phyloP scores from a whole-genome alignment of 2,888 invertebrate genomes.

The Bembecia ichneumoniformis region DNA sequence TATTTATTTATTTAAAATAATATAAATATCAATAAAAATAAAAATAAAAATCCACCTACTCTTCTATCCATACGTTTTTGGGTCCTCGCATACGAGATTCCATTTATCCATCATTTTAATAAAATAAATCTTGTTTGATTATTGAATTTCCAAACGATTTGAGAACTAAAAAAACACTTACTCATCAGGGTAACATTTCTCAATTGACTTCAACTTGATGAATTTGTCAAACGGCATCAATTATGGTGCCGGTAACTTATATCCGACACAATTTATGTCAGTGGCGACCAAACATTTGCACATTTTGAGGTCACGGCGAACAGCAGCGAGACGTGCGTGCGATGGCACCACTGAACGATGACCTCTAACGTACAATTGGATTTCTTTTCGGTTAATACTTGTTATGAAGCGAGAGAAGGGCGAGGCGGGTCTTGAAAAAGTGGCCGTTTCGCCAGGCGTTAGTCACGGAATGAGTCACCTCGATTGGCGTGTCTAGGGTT shows the following conservation, averaged over 20 bases:
- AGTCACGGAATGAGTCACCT: constrained; percentile 21
- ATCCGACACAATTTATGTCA: not conserved
- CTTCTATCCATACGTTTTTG: no score
- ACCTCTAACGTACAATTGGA: constrained; percentile 21
- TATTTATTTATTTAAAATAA: no score
- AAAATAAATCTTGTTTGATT: no score
- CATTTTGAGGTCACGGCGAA: constrained; percentile 15
- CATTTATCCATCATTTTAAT: no score
- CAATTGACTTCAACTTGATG: not conserved
- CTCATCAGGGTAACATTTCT: not conserved
- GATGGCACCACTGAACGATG: constrained; percentile 24
- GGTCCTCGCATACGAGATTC: no score
- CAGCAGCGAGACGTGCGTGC: constrained; percentile 38
- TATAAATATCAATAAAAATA: no score
- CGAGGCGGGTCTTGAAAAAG: constrained; percentile 20
- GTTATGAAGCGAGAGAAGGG: constrained; percentile 11
- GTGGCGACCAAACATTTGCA: constrained; percentile 3
- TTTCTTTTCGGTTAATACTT: constrained; percentile 9
- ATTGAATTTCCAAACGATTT: no score
- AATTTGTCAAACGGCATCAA: not conserved
- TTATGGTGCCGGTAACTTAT: not conserved
- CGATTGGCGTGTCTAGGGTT: constrained; percentile 2
- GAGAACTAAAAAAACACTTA: no score
- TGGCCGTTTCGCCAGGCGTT: constrained; percentile 23
- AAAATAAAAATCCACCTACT: no score